Evolutionary conservation across 2,888 invertebrate genomes (phyloP).

Genomic region (Seira ritae): DNA sequence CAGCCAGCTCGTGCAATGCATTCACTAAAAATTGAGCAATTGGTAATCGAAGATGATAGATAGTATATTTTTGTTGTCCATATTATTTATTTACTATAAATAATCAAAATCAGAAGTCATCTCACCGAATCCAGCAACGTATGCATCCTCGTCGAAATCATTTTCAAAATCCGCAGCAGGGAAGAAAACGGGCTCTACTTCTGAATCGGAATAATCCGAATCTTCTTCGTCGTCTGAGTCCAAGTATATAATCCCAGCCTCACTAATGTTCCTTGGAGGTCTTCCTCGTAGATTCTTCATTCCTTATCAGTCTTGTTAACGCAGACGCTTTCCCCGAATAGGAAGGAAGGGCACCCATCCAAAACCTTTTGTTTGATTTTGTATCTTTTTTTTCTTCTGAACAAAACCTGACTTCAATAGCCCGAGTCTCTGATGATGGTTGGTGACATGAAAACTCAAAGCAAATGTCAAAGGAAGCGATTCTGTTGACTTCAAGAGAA

Average conservation of each 20-base stretch:
- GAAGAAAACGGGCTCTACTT: slow-evolving; percentile 51
- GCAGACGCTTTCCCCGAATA: too few species aligned
- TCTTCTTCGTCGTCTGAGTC: slow-evolving; percentile 52
- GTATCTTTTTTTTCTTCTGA: too few species aligned
- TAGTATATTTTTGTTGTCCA: not conserved
- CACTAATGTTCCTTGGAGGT: slow-evolving; percentile 47
- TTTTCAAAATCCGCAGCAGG: slow-evolving; percentile 35
- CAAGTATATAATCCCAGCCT: slow-evolving; percentile 44
- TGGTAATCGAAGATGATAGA: not conserved
- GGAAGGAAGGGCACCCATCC: too few species aligned
- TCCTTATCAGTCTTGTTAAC: slow-evolving; percentile 13
- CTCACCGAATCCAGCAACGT: not conserved
- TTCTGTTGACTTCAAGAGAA: too few species aligned
- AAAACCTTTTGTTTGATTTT: too few species aligned
- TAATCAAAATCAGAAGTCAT: too few species aligned
- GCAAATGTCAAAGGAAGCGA: too few species aligned
- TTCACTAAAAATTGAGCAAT: not conserved
- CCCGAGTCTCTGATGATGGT: too few species aligned
- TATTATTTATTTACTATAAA: not conserved
- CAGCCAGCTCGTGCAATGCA: not conserved
- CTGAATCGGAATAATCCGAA: slow-evolving; percentile 51
- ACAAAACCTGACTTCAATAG: too few species aligned
- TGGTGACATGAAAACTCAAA: too few species aligned
- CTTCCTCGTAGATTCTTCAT: slow-evolving; percentile 58
- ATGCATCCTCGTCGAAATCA: slow-evolving; percentile 27